Percentiles rank a stretch among this genome's conserved stretches.
Conservation (phyloP, 2,888 invertebrate species). For the Pseudanteris insignis region DNA sequence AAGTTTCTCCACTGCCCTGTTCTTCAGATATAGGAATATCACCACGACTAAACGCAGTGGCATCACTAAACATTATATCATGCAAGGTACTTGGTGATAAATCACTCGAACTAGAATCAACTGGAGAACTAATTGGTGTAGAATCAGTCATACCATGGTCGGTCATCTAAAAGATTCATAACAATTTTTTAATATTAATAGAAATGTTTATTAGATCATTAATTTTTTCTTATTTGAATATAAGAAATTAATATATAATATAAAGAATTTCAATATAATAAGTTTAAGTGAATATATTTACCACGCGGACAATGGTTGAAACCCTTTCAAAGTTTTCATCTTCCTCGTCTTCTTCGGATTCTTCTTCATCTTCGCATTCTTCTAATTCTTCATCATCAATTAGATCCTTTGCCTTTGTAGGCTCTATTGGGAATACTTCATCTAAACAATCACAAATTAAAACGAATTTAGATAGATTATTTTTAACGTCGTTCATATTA, state of each 20-base stretch:
- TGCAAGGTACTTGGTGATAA: constrained; percentile 44
- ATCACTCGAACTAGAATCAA: constrained; percentile 36
- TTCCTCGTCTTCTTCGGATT: constrained; percentile 38
- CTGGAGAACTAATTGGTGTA: constrained; percentile 50
- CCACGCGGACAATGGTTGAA: constrained; percentile 49
- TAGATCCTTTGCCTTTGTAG: constrained; percentile 64
- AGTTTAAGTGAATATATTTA: too few relatives aligned
- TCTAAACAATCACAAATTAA: too few relatives aligned
- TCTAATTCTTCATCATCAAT: constrained; percentile 65
- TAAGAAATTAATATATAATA: too few relatives aligned
- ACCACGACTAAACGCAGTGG: constrained; percentile 49
- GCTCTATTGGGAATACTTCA: constrained; percentile 73
- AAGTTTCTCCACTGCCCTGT: constrained; percentile 53
- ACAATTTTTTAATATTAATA: too few relatives aligned
- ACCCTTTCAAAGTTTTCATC: constrained; percentile 65
- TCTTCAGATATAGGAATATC: constrained; percentile 54
- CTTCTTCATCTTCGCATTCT: constrained; percentile 59
- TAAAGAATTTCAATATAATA: too few relatives aligned
- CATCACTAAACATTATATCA: constrained; percentile 60
- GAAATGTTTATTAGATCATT: too few relatives aligned
- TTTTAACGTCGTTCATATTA: too few relatives aligned
- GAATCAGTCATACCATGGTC: constrained; percentile 55
- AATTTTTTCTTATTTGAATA: too few relatives aligned
- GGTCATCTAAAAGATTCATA: constrained; percentile 58
- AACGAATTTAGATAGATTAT: too few relatives aligned